Evolutionary conservation across 2,797 vertebrate genomes (phyloP), one percentile per base, ranked within the genome.

Genomic region (Hydrocynus forskahlii): DNA sequence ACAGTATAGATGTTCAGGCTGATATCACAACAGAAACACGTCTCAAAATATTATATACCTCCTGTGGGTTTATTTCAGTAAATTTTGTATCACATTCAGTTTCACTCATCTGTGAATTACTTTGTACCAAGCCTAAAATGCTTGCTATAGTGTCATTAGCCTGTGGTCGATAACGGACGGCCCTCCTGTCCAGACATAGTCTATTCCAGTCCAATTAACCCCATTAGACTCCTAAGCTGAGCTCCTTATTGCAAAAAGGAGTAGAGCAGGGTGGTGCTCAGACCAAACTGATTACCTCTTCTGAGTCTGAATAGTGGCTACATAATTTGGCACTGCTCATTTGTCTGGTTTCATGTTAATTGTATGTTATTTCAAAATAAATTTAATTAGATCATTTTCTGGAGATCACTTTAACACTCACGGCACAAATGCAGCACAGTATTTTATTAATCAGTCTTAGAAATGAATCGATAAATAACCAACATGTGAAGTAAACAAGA

Each of bases 141-240:
- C 66, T 79, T 54, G 69, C 40, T 60, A 50, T 75, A 54, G 45
- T 79, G 76, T 69, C 45, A 55, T 74, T 79, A 70, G 57, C 59
- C 38, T 16, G 23, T 57, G 57, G 54, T 75, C 55, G 63, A 75
- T 70, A 79, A 70, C 29, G 59, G 80, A 76, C 73, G n/a, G 68
- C 19, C 21, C 38, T 14, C 17, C 57, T 40, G n/a, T 62, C 17
- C 29, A 68, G 13, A 81, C 74, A 19, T 45, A 21, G 52, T 66
- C 63, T 71, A 67, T 71, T 78, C 57, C 78, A 66, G 25, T 38
- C 69, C 45, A 70, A 48, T 67, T 48, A 52, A 77, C 59, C 5
- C 64, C 66, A 76, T 81, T 76, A 81, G 54, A 52, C 23, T 81
- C 63, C 63, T 1, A 23, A 29, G 38, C 23, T 50, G 29, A 55